Conservation (phyloP, 2,113 vertebrate species). For the Clarias batrachus region DNA sequence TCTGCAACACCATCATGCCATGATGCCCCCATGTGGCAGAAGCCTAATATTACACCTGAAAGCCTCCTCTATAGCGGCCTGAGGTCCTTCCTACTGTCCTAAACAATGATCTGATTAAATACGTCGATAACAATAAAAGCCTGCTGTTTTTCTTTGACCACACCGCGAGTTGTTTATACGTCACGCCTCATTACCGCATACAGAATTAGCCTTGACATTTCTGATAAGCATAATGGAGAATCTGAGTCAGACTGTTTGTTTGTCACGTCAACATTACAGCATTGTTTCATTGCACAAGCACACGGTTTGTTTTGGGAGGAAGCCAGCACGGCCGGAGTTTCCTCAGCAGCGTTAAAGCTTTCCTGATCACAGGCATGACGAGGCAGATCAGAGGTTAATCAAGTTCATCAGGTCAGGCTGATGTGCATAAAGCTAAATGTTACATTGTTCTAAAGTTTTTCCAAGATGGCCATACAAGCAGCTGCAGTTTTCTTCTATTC, state of each 20-base stretch:
- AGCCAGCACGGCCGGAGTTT: conserved; percentile 56
- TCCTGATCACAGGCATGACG: neutral
- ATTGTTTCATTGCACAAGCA: conserved; percentile 57
- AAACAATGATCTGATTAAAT: conserved; percentile 33
- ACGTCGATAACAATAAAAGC: neutral
- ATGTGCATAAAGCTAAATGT: neutral
- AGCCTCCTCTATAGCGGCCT: neutral
- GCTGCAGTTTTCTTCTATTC: neutral
- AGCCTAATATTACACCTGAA: neutral
- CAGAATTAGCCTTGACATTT: conserved; percentile 1
- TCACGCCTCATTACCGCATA: conserved; percentile 1
- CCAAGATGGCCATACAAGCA: neutral
- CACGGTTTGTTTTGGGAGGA: conserved; percentile 61
- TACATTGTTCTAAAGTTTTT: neutral
- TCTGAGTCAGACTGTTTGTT: neutral
- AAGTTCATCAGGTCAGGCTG: neutral
- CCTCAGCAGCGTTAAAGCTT: conserved; percentile 56
- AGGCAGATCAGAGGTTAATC: neutral
- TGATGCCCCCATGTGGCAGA: conserved; percentile 56
- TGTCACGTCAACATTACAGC: conserved; percentile 39
- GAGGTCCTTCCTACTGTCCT: conserved; percentile 13
- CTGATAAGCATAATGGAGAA: conserved; percentile 4
- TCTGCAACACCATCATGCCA: conserved; percentile 11
- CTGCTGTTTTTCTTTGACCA: neutral
- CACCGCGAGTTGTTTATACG: neutral